Base-by-base conservation (phyloP, 2,797 vertebrate species). In the Tamandua tetradactyla region DNA sequence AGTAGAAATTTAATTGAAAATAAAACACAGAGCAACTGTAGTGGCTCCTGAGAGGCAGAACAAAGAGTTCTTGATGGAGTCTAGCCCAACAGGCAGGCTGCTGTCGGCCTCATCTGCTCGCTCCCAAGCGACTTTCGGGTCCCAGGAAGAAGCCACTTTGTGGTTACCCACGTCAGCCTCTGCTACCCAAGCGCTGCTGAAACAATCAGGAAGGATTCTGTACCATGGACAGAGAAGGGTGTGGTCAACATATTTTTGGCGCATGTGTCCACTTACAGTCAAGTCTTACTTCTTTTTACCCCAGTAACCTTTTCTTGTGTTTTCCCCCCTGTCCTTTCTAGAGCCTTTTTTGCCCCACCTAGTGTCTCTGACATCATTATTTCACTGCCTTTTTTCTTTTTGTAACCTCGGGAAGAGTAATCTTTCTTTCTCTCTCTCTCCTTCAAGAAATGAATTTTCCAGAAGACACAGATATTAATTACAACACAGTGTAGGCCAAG, bases 171-270 rank as follows among this genome's bases (percentile, higher is more conserved):
- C 82, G 92, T 95, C 87, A 96, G 94, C 85, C 89, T 95, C 88
- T 95, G 96, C 55, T 92, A 97, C 61, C 40, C 35, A 90, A 74
- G n/a, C 74, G 86, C 95, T 97, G 95, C 89, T 84, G 91, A 95
- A 95, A 97, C 97, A 96, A 96, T 97, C 82, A 93, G 25, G 94
- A 89, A 96, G 92, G 94, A 95, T 97, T 97, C 97, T 95, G 92
- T 76, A 94, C 97, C 91, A 87, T 20, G 61, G 94, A 93, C 93
- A 95, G 93, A 95, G 84, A 90, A 94, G 87, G 40, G 93, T 91
- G 96, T 95, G 80, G 96, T 97, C 92, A 92, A 94, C 97, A 94
- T 94, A 69, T 8, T 17, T 86, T 76, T 40, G 4, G 20, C 66
- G 4, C 30, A 9, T 0, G 3, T 76, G 40, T 93, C 55, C n/a